A percentile compares a stretch with the other conserved stretches of the same genome.
These are phyloP conservation scores for Sycobia sp. DNA, from an alignment of 1,140 invertebrate species.

Conservation along the genomic window DNA sequence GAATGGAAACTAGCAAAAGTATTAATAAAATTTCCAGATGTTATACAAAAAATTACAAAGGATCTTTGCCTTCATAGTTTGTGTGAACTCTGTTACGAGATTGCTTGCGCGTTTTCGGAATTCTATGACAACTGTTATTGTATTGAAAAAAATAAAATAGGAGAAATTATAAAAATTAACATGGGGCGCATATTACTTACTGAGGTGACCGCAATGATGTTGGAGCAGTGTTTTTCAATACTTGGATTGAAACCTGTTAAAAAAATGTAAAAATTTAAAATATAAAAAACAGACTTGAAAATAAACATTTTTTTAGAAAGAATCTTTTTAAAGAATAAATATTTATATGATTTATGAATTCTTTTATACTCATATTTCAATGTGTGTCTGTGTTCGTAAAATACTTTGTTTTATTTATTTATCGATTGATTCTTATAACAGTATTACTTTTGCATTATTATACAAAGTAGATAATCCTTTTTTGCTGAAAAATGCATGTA, in stretches of 20 bases:
- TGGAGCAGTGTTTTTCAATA: constrained; percentile 87
- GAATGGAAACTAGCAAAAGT: constrained; percentile 96
- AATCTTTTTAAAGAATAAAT: constrained; percentile 22
- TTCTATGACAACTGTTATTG: constrained; percentile 99
- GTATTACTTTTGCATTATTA: not conserved
- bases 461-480: too few relatives aligned
- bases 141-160: constrained; percentile 84
- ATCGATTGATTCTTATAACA: too few relatives aligned
- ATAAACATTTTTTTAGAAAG: too few relatives aligned
- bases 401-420: too few relatives aligned
- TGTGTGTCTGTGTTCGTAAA: too few relatives aligned
- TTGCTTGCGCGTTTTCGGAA: constrained; percentile 90
- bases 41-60: constrained; percentile 81
- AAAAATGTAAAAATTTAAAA: constrained; percentile 78
- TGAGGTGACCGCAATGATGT: constrained; percentile 88
- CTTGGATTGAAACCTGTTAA: constrained; percentile 90
- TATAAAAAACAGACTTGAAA: not conserved
- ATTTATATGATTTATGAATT: constrained; percentile 2
- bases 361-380: too few relatives aligned
- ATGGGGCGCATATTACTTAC: constrained; percentile 87
- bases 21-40: constrained; percentile 84
- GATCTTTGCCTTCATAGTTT: constrained; percentile 88
- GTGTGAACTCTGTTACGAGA: constrained; percentile 96
- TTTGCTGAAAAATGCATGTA: too few relatives aligned
- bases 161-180: constrained; percentile 83